These are phyloP conservation scores for Turdus rufiventris DNA, from an alignment of 2,113 vertebrate genomes.

Conservation along the genomic window DNA sequence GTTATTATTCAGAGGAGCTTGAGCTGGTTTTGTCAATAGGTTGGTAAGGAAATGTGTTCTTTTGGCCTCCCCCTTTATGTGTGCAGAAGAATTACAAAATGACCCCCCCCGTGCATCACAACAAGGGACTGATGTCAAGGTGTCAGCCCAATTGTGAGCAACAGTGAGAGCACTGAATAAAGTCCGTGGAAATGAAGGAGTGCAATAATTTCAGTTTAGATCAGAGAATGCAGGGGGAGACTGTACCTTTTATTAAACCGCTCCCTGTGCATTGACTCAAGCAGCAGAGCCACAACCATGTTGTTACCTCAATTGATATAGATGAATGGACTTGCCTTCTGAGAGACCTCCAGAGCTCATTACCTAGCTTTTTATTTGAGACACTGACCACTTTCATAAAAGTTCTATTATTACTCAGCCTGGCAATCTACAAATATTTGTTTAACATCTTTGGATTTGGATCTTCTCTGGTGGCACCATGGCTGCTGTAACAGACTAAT, in stretches of 20 bases:
- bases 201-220: neutral
- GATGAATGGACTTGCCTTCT: neutral
- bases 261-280: neutral
- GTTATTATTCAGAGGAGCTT: neutral
- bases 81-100: neutral
- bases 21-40: neutral
- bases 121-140: neutral
- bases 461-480: neutral
- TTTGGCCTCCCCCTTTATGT: neutral
- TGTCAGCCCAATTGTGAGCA: accelerated
- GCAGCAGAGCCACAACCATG: accelerated
- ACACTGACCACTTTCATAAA: too few species aligned
- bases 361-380: too few species aligned
- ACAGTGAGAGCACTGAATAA: neutral
- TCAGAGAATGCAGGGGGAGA: neutral
- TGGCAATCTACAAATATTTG: neutral
- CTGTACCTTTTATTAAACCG: neutral
- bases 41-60: neutral
- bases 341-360: neutral
- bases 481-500: neutral
- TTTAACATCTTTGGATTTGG: neutral
- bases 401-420: too few species aligned
- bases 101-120: neutral
- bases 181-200: neutral
- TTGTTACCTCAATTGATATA: neutral